phyloP scores from a whole-genome alignment of 1,140 invertebrate genomes.

The Drosophila murphyi region DNA sequence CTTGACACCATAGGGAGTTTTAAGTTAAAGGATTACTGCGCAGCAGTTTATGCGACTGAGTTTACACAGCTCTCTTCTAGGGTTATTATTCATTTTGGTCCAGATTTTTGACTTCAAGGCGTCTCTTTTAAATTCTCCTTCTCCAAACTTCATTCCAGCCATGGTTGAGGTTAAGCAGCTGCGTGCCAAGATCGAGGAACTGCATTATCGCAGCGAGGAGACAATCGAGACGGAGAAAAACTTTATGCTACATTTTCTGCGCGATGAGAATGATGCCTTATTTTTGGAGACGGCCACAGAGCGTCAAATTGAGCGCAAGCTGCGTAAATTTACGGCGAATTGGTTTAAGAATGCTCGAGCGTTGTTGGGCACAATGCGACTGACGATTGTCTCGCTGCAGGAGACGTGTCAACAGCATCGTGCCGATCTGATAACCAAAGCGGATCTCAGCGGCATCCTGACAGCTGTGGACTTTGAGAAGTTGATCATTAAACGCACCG shows the following conservation, averaged over 20 bases:
- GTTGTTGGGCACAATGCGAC: conserved; percentile 73
- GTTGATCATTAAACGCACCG: conserved; percentile 84
- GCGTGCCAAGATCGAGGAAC: conserved; percentile 75
- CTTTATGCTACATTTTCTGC: conserved; percentile 73
- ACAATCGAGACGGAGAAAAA: conserved; percentile 77
- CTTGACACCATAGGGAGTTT: too few relatives aligned
- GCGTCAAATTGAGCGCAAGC: conserved; percentile 73
- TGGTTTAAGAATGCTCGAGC: conserved; percentile 78
- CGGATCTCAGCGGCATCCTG: conserved; percentile 84
- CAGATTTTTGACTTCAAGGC: too few relatives aligned
- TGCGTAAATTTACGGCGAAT: conserved; percentile 78
- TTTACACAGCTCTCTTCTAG: too few relatives aligned
- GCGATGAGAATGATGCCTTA: conserved; percentile 60
- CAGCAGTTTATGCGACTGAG: too few relatives aligned
- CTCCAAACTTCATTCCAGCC: conserved; percentile 33
- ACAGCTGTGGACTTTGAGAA: conserved; percentile 85
- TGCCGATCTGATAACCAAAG: conserved; percentile 71
- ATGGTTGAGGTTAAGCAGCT: conserved; percentile 69
- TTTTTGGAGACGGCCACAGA: conserved; percentile 72
- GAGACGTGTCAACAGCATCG: conserved; percentile 76
- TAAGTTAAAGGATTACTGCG: too few relatives aligned
- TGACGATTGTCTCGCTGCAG: conserved; percentile 73
- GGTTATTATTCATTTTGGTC: too few relatives aligned
- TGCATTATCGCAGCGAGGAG: conserved; percentile 65
- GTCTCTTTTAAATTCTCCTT: too few relatives aligned